Percentiles rank a stretch among this genome's conserved stretches.
phyloP scores from a whole-genome alignment of 2,888 invertebrate genomes.

The Morpho achilles region DNA sequence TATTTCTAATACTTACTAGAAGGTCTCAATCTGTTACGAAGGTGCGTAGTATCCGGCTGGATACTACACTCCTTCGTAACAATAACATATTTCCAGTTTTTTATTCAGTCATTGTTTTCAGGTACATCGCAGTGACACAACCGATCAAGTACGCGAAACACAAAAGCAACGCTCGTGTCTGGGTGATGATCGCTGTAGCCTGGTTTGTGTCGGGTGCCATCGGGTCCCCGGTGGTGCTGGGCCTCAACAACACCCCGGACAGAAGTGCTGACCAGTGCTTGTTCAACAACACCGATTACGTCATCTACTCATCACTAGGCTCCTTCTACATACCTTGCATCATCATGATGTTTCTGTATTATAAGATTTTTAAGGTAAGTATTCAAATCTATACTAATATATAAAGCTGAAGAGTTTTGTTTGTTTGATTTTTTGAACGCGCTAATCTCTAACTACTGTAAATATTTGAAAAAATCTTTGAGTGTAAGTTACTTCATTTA shows the following conservation, averaged over 20 bases:
- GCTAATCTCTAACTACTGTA: no score
- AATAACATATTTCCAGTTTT: no score
- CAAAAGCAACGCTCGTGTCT: constrained; percentile 96
- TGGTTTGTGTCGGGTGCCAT: constrained; percentile 97
- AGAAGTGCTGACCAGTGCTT: constrained; percentile 91
- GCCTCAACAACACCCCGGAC: constrained; percentile 95
- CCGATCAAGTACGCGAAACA: constrained; percentile 99
- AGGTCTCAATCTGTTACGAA: no score
- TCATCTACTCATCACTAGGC: constrained; percentile 97
- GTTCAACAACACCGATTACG: constrained; percentile 98
- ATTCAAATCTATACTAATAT: not conserved
- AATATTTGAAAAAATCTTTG: no score
- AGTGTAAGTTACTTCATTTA: no score
- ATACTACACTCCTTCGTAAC: no score
- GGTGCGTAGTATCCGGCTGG: no score
- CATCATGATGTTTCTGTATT: constrained; percentile 98
- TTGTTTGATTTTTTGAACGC: no score
- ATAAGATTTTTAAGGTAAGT: constrained; percentile 96
- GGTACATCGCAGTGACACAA: constrained; percentile 99
- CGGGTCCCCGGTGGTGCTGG: constrained; percentile 96
- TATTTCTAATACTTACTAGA: no score
- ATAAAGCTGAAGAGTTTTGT: no score
- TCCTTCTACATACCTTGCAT: constrained; percentile 99
- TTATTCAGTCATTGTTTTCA: constrained; percentile 52
- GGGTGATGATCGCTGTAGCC: constrained; percentile 95